Conservation (phyloP, 2,888 invertebrate species). For the Helobdella robusta region DNA sequence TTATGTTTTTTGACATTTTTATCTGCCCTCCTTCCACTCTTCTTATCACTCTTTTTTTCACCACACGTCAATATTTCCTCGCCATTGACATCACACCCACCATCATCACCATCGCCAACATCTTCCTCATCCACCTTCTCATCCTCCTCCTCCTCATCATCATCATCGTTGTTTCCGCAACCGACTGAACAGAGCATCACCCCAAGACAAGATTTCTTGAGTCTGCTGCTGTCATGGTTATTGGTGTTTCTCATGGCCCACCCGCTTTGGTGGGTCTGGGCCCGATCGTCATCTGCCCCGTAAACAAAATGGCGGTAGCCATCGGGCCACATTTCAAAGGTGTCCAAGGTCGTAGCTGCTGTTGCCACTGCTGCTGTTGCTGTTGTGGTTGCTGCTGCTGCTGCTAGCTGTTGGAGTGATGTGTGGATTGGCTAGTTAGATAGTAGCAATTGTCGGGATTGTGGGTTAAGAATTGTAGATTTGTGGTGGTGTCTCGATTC, state of each 20-base stretch:
- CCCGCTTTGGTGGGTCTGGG: conserved; percentile 25
- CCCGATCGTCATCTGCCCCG: conserved; percentile 2
- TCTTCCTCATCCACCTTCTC: neutral
- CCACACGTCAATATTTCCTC: neutral
- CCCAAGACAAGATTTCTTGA: conserved; percentile 29
- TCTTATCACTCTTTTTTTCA: no score
- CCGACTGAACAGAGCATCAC: conserved; percentile 25
- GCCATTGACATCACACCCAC: no score
- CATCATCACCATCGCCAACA: neutral
- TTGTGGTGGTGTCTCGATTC: no score
- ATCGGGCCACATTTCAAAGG: conserved; percentile 27
- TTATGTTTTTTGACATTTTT: no score
- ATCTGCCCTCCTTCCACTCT: no score
- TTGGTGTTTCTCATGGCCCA: conserved; percentile 30
- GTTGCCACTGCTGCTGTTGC: no score
- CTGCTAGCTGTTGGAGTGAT: neutral
- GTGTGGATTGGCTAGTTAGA: neutral
- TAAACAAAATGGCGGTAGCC: conserved; percentile 24
- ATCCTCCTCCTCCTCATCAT: neutral
- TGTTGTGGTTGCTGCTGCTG: neutral
- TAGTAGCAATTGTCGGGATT: neutral
- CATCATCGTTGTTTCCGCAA: conserved; percentile 5
- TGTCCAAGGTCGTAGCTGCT: neutral
- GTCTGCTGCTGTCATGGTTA: conserved; percentile 26
- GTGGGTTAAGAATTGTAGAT: no score